These are phyloP conservation scores for Melanitta fusca DNA, from an alignment of 2,797 vertebrate genomes.

Conservation along the genomic window DNA sequence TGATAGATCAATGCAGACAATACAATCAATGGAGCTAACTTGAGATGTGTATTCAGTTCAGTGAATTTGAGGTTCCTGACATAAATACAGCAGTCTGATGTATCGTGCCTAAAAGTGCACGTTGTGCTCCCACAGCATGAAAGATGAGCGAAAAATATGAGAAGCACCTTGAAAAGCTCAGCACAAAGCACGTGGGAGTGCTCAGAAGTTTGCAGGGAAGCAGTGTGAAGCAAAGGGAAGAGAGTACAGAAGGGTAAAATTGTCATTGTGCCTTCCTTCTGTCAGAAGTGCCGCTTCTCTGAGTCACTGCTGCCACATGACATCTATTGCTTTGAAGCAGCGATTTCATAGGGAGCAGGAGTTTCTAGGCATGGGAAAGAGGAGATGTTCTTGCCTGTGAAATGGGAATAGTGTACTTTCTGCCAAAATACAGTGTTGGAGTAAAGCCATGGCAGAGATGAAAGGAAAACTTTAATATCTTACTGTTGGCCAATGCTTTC, in stretches of 20 bases:
- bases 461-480: background rate
- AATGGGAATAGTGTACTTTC: background rate
- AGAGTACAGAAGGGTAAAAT: background rate
- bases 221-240: background rate
- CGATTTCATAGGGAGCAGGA: conserved; percentile 6
- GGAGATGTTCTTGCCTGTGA: background rate
- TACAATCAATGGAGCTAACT: background rate
- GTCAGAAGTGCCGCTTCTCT: background rate
- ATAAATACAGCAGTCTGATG: background rate
- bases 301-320: background rate
- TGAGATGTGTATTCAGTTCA: background rate
- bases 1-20: background rate
- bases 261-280: background rate
- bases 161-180: background rate
- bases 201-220: background rate
- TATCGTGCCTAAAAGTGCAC: background rate
- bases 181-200: background rate
- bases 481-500: background rate
- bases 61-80: background rate
- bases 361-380: background rate
- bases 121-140: background rate
- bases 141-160: background rate
- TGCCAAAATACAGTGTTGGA: conserved; percentile 1
- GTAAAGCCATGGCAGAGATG: background rate
- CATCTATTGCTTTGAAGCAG: background rate